Evolutionary conservation across 2,888 invertebrate genomes (phyloP), one percentile per base, ranked within the genome.

Genomic region (Sialis fuliginosa): DNA sequence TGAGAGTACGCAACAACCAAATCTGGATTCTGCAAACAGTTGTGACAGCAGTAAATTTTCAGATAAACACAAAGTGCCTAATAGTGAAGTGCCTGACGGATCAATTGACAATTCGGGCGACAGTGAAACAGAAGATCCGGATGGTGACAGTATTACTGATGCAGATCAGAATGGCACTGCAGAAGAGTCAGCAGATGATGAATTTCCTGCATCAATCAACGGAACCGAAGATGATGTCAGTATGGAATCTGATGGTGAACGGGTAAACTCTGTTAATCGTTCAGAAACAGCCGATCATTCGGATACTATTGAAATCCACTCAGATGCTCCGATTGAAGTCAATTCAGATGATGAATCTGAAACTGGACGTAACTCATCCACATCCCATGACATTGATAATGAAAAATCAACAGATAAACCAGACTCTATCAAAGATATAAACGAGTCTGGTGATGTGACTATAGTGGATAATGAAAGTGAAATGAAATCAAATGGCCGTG

Each of bases 331-430:
- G 5, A 39, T 45, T 43, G 56, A 56, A 45, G 65, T 68, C 50
- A 60, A 64, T 50, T 68, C 67, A 12, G 68, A 67, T 39, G 60
- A 64, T 42, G 67, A 65, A 8, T 55, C 55, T 42, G 64, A 62
- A 12, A 52, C 46, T 43, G 60, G 22, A 2, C 22, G 22, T 22
- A 22, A 22, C 22, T 22, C 54, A 60, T 63, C 48, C 56, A 62
- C 49, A 57, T 62, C 10, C 50, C 62, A 52, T 48, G 62, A 53
- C 61, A 63, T 51, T 58, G 50, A 55, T 53, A 59, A 62, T 32
- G 58, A 62, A 48, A 53, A 52, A 33, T 53, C 57, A 49, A 58
- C 56, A 32, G 45, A 49, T 10, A 51, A 50, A 45, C 46, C 45
- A 39, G 49, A 48, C 44, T 43, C 39, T 30, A 45, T 50, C n/a